Evolutionary conservation across 2,888 invertebrate genomes (phyloP), one percentile per base, ranked within the genome.

Genomic region (Ophion ellenae): DNA sequence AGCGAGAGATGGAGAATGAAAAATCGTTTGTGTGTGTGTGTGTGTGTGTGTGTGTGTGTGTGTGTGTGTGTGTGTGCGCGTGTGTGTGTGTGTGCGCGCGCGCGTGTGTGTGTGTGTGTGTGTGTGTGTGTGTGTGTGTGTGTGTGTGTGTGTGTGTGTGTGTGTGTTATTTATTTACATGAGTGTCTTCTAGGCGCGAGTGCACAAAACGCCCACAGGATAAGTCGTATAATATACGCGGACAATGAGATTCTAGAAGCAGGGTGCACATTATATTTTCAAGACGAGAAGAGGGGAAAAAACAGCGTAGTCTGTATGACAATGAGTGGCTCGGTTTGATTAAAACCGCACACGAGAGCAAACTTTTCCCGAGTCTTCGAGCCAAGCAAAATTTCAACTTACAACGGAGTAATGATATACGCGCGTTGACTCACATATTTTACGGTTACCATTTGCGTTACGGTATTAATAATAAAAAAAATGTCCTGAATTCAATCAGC

Each of bases 231-330:
- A 80, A 80, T 73, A 59, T 66, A 73, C 40, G 57, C 73, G 66
- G 57, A 73, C 80, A 73, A 73, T 73, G 66, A 73, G 80, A 80
- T 80, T 59, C 80, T 80, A 73, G 73, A 80, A 32, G 32, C 47
- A 36, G 64, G 24, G 20, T 32, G 61, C 69, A 45, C 63, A 80
- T 73, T 80, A 80, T 80, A 73, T 80, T 66, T 66, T 73, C 53
- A 64, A n/a, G 80, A 64, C 32, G n/a, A 59, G n/a, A 63, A 71
- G 24, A 7, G 47, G 20, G 45, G 11, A 24, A 57, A 57, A 73
- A 24, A 71, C 32, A 64, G 53, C 47, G 61, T n/a, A 32, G 17
- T 64, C 63, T 36, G 71, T 20, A 32, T 64, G 63, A 80, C 71
- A 57, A 80, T 64, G 79, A 80, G 64, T 71, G 32, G 64, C 71